phyloP scores from a whole-genome alignment of 2,113 vertebrate genomes.

The Manacus vitellinus region DNA sequence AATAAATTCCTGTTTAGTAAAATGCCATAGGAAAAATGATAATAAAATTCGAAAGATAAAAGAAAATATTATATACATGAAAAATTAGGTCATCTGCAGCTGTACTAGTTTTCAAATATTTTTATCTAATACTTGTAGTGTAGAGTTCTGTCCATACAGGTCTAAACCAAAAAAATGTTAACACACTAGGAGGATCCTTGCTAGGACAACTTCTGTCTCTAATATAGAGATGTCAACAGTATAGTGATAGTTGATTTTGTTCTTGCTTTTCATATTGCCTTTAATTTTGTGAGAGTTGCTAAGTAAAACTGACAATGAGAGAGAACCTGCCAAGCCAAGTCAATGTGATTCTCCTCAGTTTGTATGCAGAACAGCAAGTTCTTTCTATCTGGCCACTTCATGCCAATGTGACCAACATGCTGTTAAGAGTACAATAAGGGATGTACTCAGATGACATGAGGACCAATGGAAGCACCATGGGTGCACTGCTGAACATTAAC shows the following conservation, averaged over 20 bases:
- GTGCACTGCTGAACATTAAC: background rate
- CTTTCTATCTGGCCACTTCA: background rate
- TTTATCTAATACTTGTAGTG: background rate
- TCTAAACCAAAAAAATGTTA: background rate
- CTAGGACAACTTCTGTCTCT: background rate
- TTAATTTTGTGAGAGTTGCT: background rate
- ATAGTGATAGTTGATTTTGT: background rate
- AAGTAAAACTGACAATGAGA: background rate
- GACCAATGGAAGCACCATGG: background rate
- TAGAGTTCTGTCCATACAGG: background rate
- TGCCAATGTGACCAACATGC: background rate
- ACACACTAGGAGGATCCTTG: background rate
- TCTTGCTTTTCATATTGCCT: background rate
- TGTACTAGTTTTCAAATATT: background rate
- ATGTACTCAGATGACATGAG: background rate
- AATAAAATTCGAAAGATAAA: background rate
- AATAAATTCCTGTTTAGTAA: background rate
- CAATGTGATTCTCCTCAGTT: background rate
- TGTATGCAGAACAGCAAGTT: background rate
- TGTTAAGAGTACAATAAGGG: background rate
- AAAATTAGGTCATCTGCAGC: background rate
- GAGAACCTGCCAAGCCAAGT: background rate
- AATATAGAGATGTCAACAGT: background rate
- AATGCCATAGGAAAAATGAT: background rate
- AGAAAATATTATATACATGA: background rate